phyloP scores from a whole-genome alignment of 2,113 vertebrate genomes.

The Ahaetulla prasina region DNA sequence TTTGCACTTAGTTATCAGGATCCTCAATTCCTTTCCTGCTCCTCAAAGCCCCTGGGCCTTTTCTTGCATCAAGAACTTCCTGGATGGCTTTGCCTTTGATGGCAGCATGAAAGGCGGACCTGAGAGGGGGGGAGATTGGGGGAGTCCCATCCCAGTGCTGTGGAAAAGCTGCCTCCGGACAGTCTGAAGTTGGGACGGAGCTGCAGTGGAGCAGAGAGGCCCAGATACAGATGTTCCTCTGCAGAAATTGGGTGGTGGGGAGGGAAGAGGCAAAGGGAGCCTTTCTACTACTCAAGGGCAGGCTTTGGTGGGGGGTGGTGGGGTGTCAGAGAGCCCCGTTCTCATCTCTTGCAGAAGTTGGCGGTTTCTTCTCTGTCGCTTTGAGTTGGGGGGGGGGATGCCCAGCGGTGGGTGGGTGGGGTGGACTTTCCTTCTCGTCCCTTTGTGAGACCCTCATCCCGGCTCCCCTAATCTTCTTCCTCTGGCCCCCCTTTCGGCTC shows the following conservation, averaged over 20 bases:
- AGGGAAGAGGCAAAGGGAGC: background rate
- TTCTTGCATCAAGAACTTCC: background rate
- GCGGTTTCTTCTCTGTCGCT: rapidly evolving
- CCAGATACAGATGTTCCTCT: background rate
- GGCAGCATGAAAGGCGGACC: background rate
- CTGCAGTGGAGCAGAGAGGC: background rate
- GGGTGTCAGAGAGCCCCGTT: background rate
- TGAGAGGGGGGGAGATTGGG: background rate
- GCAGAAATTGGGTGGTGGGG: background rate
- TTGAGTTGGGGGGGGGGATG: background rate
- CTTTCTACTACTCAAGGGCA: background rate
- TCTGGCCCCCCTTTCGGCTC: background rate
- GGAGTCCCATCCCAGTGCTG: background rate
- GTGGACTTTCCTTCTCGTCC: background rate
- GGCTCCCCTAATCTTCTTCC: background rate
- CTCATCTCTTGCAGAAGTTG: background rate
- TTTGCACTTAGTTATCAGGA: background rate
- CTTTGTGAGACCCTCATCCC: background rate
- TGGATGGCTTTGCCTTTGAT: background rate
- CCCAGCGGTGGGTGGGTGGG: background rate
- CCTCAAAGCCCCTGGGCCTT: background rate
- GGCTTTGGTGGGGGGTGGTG: no score
- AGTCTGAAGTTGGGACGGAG: background rate
- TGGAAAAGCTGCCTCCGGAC: background rate
- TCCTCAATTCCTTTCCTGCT: background rate